phyloP scores from a whole-genome alignment of 2,888 invertebrate genomes.

The Adineta ricciae region DNA sequence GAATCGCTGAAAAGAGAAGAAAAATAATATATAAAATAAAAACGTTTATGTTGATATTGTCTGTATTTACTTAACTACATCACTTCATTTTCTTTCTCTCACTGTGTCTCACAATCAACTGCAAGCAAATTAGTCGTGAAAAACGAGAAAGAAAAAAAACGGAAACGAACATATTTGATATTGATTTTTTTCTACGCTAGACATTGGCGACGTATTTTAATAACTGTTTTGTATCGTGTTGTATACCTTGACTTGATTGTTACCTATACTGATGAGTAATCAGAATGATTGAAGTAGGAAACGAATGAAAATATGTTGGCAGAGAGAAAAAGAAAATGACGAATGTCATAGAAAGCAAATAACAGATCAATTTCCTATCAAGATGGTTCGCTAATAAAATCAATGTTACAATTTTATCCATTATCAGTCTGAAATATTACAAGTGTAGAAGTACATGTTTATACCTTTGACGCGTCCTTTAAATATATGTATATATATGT shows the following conservation, averaged over 20 bases:
- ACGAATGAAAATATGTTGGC: background rate
- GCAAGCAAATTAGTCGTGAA: background rate
- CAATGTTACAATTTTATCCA: background rate
- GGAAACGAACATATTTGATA: background rate
- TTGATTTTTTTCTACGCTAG: background rate
- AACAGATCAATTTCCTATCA: background rate
- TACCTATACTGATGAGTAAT: background rate
- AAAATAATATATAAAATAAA: background rate
- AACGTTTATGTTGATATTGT: background rate
- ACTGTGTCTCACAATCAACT: background rate
- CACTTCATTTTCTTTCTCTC: background rate
- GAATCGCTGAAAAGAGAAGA: background rate
- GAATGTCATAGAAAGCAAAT: background rate
- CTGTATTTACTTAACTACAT: background rate
- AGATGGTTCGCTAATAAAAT: background rate
- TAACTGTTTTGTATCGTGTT: background rate
- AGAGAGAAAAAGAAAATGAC: background rate
- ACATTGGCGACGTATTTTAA: background rate
- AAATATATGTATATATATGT: background rate
- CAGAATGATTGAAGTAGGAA: background rate
- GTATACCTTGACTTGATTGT: background rate
- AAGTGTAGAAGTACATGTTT: background rate
- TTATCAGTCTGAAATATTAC: background rate
- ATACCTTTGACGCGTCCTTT: background rate
- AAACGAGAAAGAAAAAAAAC: background rate